Conservation (phyloP, 1,140 invertebrate species). For the Potamilus streckersoni region DNA sequence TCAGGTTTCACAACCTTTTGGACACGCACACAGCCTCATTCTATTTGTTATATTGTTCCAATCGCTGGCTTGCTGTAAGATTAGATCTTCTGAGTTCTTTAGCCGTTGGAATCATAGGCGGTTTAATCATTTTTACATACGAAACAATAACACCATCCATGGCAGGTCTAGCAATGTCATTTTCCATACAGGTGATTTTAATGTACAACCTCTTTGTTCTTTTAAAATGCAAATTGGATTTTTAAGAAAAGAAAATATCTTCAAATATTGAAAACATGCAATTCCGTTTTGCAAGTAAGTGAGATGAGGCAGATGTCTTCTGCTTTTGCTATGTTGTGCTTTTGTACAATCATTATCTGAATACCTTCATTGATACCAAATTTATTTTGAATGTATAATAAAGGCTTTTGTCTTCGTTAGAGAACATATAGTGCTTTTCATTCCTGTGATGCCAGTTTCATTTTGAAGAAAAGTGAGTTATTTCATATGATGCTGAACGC, state of each 20-base stretch:
- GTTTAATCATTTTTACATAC: conserved; percentile 73
- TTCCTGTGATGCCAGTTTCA: too few relatives aligned
- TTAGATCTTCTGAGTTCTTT: conserved; percentile 72
- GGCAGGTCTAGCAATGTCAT: conserved; percentile 78
- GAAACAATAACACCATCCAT: conserved; percentile 72
- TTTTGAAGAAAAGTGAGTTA: too few relatives aligned
- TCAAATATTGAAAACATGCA: background rate
- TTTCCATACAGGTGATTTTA: conserved; percentile 72
- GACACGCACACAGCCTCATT: conserved; percentile 72
- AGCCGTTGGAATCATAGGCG: conserved; percentile 70
- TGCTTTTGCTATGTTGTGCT: too few relatives aligned
- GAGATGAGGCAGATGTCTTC: background rate
- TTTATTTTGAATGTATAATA: too few relatives aligned
- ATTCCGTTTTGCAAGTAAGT: background rate
- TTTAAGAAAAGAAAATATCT: background rate
- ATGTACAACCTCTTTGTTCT: background rate
- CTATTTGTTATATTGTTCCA: conserved; percentile 73
- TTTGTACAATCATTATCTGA: too few relatives aligned
- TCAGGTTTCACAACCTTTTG: conserved; percentile 72
- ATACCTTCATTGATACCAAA: too few relatives aligned
- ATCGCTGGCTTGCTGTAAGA: conserved; percentile 79
- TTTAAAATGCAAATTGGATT: background rate
- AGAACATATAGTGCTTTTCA: too few relatives aligned
- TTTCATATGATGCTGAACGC: too few relatives aligned
- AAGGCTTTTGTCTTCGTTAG: too few relatives aligned